Conservation (phyloP, 1,140 invertebrate species). For the Nasonia giraulti region DNA sequence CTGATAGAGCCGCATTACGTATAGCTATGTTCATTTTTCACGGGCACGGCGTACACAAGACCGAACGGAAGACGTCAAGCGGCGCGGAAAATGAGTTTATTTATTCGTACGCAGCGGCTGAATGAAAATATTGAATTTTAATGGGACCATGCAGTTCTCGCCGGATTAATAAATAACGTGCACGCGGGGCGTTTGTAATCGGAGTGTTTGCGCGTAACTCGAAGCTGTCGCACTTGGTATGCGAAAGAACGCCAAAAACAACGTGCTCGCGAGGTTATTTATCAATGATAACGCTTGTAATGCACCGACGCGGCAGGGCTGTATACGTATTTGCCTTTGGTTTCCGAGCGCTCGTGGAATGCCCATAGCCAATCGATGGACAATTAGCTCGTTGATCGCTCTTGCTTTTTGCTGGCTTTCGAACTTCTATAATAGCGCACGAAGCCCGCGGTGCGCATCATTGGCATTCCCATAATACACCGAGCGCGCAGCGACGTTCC, state of each 20-base stretch:
- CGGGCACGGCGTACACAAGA: no score
- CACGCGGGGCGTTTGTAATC: no score
- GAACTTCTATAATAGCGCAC: neutral
- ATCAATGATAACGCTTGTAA: no score
- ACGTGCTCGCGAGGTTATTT: no score
- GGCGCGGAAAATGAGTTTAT: neutral
- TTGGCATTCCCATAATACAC: neutral
- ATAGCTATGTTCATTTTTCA: neutral
- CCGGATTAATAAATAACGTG: neutral
- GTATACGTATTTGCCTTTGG: no score
- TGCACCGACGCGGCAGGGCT: no score
- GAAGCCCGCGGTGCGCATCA: neutral
- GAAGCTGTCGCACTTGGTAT: neutral
- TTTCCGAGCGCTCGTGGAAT: neutral
- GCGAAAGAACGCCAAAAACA: neutral
- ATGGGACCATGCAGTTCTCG: neutral
- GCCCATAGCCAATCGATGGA: neutral
- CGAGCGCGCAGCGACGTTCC: no score
- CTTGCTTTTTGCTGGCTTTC: neutral
- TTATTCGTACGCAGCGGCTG: neutral
- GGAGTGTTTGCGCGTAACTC: neutral
- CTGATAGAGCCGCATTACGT: neutral
- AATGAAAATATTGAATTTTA: slow-evolving; percentile 5
- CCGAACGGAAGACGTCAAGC: neutral
- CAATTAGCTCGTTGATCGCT: neutral